phyloP scores from a whole-genome alignment of 2,888 invertebrate genomes.

The Sussaba pulchella region DNA sequence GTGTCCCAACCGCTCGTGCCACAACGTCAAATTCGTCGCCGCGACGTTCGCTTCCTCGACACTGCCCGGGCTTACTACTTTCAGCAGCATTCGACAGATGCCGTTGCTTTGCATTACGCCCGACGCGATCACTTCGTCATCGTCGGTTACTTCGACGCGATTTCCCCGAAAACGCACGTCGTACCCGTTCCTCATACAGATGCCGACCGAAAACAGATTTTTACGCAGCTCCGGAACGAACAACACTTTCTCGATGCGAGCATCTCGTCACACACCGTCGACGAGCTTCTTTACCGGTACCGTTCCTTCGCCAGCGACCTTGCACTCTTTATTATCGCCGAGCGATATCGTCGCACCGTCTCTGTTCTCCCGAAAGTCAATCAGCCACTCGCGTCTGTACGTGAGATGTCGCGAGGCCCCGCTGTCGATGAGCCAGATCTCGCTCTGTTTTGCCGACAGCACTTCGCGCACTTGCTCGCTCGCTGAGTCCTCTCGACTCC shows the following conservation, averaged over 20 bases:
- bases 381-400: neutral
- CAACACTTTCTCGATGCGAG: neutral
- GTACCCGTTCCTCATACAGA: no score
- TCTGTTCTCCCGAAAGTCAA: neutral
- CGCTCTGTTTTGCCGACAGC: neutral
- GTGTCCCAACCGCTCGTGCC: conserved; percentile 69
- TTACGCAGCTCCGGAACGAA: no score
- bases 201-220: no score
- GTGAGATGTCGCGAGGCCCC: neutral
- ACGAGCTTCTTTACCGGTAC: neutral
- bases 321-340: neutral
- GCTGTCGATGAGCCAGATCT: neutral
- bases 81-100: conserved; percentile 60
- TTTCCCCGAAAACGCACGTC: no score
- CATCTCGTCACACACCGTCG: neutral
- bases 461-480: no score
- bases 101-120: conserved; percentile 13
- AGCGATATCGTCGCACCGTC: neutral
- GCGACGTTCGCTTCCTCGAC: conserved; percentile 53
- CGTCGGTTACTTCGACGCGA: neutral
- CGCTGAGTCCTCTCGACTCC: no score
- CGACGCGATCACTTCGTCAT: no score
- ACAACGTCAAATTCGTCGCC: conserved; percentile 49
- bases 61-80: conserved; percentile 3
- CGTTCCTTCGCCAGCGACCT: neutral